Percentiles rank a stretch among this genome's conserved stretches.
phyloP scores from a whole-genome alignment of 1,140 invertebrate species.

The Drosophila novamexicana region DNA sequence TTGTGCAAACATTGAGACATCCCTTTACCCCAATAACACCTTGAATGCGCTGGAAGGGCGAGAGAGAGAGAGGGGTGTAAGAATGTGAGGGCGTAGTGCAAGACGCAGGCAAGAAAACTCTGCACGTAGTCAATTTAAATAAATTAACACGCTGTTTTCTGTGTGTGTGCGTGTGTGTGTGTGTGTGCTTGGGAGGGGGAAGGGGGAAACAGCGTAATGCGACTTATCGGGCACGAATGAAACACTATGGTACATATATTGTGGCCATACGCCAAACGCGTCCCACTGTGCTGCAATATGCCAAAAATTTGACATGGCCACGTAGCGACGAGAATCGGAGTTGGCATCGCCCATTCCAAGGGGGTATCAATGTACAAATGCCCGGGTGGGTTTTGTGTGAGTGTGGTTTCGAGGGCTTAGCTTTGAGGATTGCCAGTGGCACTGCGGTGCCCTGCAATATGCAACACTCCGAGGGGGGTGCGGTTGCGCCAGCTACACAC shows the following conservation, averaged over 20 bases:
- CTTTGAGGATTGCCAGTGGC: slow-evolving; percentile 19
- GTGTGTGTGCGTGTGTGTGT: slow-evolving; percentile 15
- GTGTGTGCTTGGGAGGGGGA: slow-evolving; percentile 5
- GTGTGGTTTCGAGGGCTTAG: slow-evolving; percentile 27
- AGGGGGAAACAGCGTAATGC: slow-evolving; percentile 28
- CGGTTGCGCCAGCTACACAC: slow-evolving; percentile 48
- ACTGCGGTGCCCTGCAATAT: slow-evolving; percentile 24
- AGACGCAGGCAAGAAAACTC: slow-evolving; percentile 69
- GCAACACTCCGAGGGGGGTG: slow-evolving; percentile 37
- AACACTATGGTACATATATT: slow-evolving; percentile 27
- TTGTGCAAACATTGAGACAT: slow-evolving; percentile 73
- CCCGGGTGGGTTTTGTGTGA: slow-evolving; percentile 54
- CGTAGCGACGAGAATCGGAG: slow-evolving; percentile 50
- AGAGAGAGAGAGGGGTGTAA: not conserved
- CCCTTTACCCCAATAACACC: not conserved
- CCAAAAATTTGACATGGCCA: slow-evolving; percentile 77
- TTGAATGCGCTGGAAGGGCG: not conserved
- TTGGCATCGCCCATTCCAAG: slow-evolving; percentile 27
- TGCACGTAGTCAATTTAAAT: slow-evolving; percentile 82
- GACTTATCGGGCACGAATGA: slow-evolving; percentile 30
- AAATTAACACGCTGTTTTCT: slow-evolving; percentile 76
- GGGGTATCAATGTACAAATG: slow-evolving; percentile 57
- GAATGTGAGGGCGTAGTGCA: slow-evolving; percentile 29
- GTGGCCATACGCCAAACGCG: slow-evolving; percentile 2
- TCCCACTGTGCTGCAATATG: slow-evolving; percentile 77